phyloP scores from a whole-genome alignment of 2,797 vertebrate genomes.

The Okamejei kenojei region DNA sequence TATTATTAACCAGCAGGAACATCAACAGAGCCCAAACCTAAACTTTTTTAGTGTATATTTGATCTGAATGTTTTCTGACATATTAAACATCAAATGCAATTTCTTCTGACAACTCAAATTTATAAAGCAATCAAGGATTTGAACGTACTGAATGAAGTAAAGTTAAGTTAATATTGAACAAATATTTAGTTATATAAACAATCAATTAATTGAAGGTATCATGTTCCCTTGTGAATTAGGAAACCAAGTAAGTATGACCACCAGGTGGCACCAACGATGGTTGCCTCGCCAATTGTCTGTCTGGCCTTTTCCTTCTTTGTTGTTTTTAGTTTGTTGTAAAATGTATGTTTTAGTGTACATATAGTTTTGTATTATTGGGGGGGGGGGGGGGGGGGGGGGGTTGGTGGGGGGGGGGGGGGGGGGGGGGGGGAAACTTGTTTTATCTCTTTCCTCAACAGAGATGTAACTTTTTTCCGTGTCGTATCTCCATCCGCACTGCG shows the following conservation, averaged over 20 bases:
- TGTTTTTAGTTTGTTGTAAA: too few relatives aligned
- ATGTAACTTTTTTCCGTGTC: too few relatives aligned
- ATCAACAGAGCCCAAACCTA: background rate
- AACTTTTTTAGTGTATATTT: background rate
- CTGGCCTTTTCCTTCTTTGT: too few relatives aligned
- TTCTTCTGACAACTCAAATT: constrained; percentile 5
- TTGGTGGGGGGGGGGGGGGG: too few relatives aligned
- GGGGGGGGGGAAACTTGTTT: too few relatives aligned
- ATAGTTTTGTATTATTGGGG: too few relatives aligned
- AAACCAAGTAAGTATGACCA: background rate
- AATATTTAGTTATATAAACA: constrained; percentile 23
- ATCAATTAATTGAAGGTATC: constrained; percentile 14
- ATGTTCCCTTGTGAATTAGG: background rate
- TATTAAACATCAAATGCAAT: background rate
- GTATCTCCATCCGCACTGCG: too few relatives aligned
- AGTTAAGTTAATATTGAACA: constrained; percentile 24
- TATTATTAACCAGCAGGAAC: background rate
- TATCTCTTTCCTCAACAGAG: too few relatives aligned
- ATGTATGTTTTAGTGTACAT: too few relatives aligned
- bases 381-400: too few relatives aligned
- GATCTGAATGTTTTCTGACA: background rate
- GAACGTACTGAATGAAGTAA: background rate
- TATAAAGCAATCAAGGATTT: constrained; percentile 23
- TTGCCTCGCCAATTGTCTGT: too few relatives aligned
- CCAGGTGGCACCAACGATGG: too few relatives aligned